Evolutionary conservation across 2,113 vertebrate species (phyloP).

Genomic region (Coryphaenoides rupestris): DNA sequence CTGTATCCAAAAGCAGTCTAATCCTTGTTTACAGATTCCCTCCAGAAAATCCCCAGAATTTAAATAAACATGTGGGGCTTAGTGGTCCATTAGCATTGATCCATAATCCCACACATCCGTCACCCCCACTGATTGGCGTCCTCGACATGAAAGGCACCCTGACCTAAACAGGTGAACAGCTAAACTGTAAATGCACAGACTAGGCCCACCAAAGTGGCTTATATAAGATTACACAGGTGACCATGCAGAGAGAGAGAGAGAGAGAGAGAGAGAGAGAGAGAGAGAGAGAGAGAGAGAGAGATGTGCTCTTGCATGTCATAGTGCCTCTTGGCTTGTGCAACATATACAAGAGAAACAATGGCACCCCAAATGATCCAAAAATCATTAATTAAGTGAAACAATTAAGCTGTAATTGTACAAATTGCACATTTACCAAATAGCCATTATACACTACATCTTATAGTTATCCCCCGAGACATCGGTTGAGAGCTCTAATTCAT

Average conservation of each 20-base stretch:
- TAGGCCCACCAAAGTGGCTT: constrained; percentile 48
- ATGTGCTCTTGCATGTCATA: too few relatives aligned
- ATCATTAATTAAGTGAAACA: too few relatives aligned
- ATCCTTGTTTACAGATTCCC: constrained; percentile 35
- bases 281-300: too few relatives aligned
- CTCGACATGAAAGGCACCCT: constrained; percentile 42
- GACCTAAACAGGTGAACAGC: constrained; percentile 59
- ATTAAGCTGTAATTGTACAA: too few relatives aligned
- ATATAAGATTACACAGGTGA: constrained; percentile 12
- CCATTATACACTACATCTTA: too few relatives aligned
- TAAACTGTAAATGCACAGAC: constrained; percentile 51
- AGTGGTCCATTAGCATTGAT: constrained; percentile 43
- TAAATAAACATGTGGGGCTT: constrained; percentile 67
- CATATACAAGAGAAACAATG: too few relatives aligned
- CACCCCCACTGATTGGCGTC: constrained; percentile 56
- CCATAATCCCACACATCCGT: constrained; percentile 61
- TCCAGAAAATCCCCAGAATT: constrained; percentile 39
- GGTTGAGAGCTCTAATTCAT: too few relatives aligned
- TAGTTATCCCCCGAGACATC: too few relatives aligned
- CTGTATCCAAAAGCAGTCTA: constrained; percentile 26
- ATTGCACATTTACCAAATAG: too few relatives aligned
- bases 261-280: too few relatives aligned
- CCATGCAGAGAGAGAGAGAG: background rate
- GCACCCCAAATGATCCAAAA: too few relatives aligned
- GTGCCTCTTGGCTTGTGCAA: too few relatives aligned